Evolutionary conservation across 2,888 invertebrate genomes (phyloP), one percentile per base, ranked within the genome.

Genomic region (Aphelenchoides bicaudatus): DNA sequence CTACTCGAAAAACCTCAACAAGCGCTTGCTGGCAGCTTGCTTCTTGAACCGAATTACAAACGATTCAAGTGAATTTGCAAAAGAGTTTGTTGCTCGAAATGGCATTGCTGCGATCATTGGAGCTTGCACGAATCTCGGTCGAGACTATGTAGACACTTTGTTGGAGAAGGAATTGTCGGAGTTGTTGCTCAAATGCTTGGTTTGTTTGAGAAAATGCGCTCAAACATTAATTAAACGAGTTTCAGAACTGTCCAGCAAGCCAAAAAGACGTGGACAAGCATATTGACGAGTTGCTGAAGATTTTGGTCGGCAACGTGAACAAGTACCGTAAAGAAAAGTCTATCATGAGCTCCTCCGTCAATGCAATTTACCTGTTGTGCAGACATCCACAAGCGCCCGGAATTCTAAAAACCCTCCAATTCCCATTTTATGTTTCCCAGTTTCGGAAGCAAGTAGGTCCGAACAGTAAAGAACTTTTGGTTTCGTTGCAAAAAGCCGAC

Each of bases 1-100:
- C 10, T 10, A 19, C 23, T 43, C 43, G 10, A 21, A 19, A 6
- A 43, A 43, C 43, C 23, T 6, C 10, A 19, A 25, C 16, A 25
- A 43, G 10, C 43, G 25, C 10, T 25, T 43, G 16, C 6, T 43
- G 43, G 43, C 43, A 10, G 43, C 43, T n/a, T 21, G 21, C 8
- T 43, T 43, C 23, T 21, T 43, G 43, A 43, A 43, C 25, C 43
- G 43, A 43, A 43, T 43, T 25, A 43, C 43, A n/a, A 43, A 43
- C 10, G 25, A 43, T 25, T 34, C 34, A n/a, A 19, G 21, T 6
- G 21, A 43, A n/a, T 43, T 43, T 25, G 43, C 43, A 8, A 25
- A 43, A 10, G 43, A 43, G 10, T 43, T 43, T 25, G 25, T 43
- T n/a, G 21, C 16, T 21, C 43, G 43, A 8, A 25, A 25, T n/a